Evolutionary conservation across 2,113 vertebrate genomes (phyloP).

Genomic region (Leptobrachium leishanense): DNA sequence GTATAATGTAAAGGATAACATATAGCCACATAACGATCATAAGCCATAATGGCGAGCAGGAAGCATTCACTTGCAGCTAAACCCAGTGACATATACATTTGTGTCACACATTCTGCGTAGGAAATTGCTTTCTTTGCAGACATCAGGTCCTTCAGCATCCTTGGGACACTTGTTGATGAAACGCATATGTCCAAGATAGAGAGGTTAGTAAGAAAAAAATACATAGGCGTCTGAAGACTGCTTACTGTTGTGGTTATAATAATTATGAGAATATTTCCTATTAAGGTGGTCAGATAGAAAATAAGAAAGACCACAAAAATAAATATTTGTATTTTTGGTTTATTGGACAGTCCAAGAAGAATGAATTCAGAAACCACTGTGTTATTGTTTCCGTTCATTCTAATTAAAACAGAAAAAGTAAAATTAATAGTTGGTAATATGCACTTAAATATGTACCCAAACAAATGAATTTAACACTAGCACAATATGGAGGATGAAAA

Average conservation of each 20-base stretch:
- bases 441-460: too few relatives aligned
- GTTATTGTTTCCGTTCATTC: constrained; percentile 6
- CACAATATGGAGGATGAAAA: too few relatives aligned
- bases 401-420: not conserved
- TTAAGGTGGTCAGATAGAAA: not conserved
- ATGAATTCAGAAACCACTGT: not conserved
- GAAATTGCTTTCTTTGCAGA: constrained; percentile 45
- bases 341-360: constrained; percentile 14
- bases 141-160: constrained; percentile 52
- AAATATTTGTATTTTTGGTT: not conserved
- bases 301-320: not conserved
- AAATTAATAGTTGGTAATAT: too few relatives aligned
- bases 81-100: not conserved
- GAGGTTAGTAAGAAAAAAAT: constrained; percentile 22
- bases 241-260: constrained; percentile 2
- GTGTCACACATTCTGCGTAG: not conserved
- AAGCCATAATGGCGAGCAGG: constrained; percentile 48
- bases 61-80: constrained; percentile 10
- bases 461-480: too few relatives aligned
- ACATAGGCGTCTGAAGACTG: constrained; percentile 8
- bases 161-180: constrained; percentile 53
- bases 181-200: constrained; percentile 51
- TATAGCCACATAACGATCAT: constrained; percentile 6
- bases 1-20: constrained; percentile 54
- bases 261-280: constrained; percentile 8